phyloP scores from a whole-genome alignment of 2,113 vertebrate species.

The Nematolebias whitei region DNA sequence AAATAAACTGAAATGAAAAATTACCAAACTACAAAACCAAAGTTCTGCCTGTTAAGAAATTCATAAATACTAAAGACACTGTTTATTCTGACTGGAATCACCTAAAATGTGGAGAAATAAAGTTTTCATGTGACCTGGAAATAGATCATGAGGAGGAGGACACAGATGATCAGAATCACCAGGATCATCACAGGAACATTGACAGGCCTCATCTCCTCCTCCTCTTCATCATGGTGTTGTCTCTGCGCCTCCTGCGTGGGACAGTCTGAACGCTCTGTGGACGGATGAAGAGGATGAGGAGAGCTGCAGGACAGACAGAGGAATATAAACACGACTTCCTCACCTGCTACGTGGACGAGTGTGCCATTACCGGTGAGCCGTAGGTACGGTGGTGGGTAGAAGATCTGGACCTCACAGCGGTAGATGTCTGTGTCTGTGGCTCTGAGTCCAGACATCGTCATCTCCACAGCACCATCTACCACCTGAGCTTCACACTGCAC shows the following conservation, averaged over 20 bases:
- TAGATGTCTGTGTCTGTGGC: constrained; percentile 73
- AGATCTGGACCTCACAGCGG: constrained; percentile 60
- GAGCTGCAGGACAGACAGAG: background rate
- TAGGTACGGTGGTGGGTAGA: constrained; percentile 72
- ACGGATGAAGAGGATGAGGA: background rate
- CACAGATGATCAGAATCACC: constrained; percentile 24
- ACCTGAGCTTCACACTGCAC: constrained; percentile 52
- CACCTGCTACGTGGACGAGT: constrained; percentile 67
- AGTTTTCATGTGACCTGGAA: constrained; percentile 52
- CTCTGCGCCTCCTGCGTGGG: background rate
- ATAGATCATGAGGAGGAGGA: constrained; percentile 43
- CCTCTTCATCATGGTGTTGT: background rate
- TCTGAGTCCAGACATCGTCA: constrained; percentile 63
- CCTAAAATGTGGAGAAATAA: too few species aligned
- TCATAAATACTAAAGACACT: too few species aligned
- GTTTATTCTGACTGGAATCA: background rate
- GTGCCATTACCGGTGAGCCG: constrained; percentile 66
- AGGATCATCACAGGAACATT: constrained; percentile 41
- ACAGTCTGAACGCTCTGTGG: constrained; percentile 26
- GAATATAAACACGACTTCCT: constrained; percentile 1
- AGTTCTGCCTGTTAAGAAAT: too few species aligned
- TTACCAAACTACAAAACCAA: background rate
- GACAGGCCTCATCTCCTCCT: background rate
- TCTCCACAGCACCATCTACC: constrained; percentile 50
- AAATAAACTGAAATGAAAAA: too few species aligned